These are phyloP conservation scores for Toxotes jaculatrix DNA, from an alignment of 2,113 vertebrate species.

Conservation along the genomic window DNA sequence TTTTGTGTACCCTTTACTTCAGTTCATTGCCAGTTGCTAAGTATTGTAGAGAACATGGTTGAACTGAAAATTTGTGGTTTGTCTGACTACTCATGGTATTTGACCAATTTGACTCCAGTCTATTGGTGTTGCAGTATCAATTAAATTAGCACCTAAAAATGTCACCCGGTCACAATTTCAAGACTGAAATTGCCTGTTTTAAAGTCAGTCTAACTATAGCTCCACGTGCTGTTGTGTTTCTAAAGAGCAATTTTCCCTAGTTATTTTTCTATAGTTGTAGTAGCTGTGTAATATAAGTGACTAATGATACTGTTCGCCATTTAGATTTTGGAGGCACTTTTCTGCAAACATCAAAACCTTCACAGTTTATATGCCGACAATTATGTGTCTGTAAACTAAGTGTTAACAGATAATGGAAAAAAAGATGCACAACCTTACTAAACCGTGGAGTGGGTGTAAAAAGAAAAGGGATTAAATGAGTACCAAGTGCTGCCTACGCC, in stretches of 20 bases:
- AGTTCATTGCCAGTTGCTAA: neutral
- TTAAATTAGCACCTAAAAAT: conserved; percentile 21
- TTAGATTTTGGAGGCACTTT: conserved; percentile 37
- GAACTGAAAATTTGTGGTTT: neutral
- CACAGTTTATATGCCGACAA: conserved; percentile 57
- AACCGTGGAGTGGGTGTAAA: conserved; percentile 35
- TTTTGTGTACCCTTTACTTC: neutral
- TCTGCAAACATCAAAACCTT: conserved; percentile 30
- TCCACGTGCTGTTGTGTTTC: conserved; percentile 19
- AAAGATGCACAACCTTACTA: conserved; percentile 46
- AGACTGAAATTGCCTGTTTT: conserved; percentile 11
- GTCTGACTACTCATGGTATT: neutral
- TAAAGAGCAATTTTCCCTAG: conserved; percentile 20
- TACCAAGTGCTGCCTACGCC: conserved; percentile 5
- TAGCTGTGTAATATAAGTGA: conserved; percentile 56
- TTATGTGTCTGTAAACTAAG: conserved; percentile 63
- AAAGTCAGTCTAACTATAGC: conserved; percentile 7
- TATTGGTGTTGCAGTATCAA: neutral
- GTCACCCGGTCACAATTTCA: conserved; percentile 14
- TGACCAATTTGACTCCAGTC: neutral
- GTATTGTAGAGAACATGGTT: neutral
- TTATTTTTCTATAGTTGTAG: conserved; percentile 22
- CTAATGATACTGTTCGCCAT: conserved; percentile 45
- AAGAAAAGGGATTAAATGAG: conserved; percentile 24
- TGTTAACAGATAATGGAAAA: conserved; percentile 57